These are phyloP conservation scores for Caranx melampygus DNA, from an alignment of 2,113 vertebrate genomes.

Conservation along the genomic window DNA sequence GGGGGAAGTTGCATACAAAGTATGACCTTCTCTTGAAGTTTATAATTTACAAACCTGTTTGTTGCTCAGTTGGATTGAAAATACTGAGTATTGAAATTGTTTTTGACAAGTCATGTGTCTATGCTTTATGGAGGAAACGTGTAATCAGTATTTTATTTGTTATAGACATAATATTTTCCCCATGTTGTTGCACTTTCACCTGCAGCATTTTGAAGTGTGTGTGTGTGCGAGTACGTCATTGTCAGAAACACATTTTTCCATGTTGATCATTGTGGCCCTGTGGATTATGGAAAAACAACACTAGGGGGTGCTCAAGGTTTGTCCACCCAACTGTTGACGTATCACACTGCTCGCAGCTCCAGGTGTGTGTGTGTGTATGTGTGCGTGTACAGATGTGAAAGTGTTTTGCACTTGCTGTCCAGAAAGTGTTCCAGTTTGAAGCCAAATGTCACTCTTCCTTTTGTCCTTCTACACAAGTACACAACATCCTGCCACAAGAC, in stretches of 20 bases:
- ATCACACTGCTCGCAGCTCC: conserved; percentile 1
- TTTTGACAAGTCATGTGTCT: background rate
- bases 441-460: conserved; percentile 40
- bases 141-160: background rate
- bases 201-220: background rate
- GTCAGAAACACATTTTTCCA: conserved; percentile 2
- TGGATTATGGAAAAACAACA: conserved; percentile 59
- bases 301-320: conserved; percentile 84
- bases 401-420: conserved; percentile 40
- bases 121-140: background rate
- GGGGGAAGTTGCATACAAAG: background rate
- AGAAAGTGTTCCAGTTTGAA: conserved; percentile 29
- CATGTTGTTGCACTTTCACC: background rate
- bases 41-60: background rate
- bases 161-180: background rate
- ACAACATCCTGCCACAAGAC: conserved; percentile 67
- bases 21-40: background rate
- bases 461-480: conserved; percentile 17
- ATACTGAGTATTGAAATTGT: background rate
- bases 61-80: conserved; percentile 1
- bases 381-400: background rate
- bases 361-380: conserved; percentile 6
- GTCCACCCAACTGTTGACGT: conserved; percentile 61
- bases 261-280: background rate
- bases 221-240: background rate